These are phyloP conservation scores for Metallyticus violacea DNA, from an alignment of 2,888 invertebrate genomes.

Conservation along the genomic window DNA sequence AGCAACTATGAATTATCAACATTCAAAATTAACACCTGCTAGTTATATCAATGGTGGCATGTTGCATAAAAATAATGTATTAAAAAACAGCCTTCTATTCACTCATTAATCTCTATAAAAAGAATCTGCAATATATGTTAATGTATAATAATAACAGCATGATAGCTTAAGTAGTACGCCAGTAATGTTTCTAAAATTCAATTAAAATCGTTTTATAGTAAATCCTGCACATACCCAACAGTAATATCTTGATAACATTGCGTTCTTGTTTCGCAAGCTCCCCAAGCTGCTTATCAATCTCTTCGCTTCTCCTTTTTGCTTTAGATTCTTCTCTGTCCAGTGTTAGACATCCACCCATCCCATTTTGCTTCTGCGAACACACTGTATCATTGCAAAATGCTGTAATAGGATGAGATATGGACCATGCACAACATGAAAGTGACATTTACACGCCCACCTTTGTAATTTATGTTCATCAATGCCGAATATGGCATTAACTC, in stretches of 20 bases:
- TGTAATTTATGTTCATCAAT: not conserved
- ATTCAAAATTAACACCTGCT: no score
- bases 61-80: no score
- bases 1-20: no score
- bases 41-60: no score
- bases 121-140: no score
- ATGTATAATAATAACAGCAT: no score
- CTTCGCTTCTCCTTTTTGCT: constrained; percentile 58
- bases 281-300: constrained; percentile 59
- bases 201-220: no score
- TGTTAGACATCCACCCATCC: constrained; percentile 62
- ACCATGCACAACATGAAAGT: not conserved
- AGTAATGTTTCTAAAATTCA: no score
- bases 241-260: constrained; percentile 60
- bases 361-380: constrained; percentile 34
- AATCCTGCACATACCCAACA: constrained; percentile 50
- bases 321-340: constrained; percentile 59
- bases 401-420: not conserved
- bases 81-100: no score
- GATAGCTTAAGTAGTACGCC: no score
- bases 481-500: not conserved
- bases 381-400: not conserved
- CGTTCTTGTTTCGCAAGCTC: constrained; percentile 57
- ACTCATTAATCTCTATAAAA: no score
- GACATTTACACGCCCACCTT: not conserved